Base-by-base conservation (phyloP, 2,888 invertebrate genomes). In the Drymonia ruficornis region DNA sequence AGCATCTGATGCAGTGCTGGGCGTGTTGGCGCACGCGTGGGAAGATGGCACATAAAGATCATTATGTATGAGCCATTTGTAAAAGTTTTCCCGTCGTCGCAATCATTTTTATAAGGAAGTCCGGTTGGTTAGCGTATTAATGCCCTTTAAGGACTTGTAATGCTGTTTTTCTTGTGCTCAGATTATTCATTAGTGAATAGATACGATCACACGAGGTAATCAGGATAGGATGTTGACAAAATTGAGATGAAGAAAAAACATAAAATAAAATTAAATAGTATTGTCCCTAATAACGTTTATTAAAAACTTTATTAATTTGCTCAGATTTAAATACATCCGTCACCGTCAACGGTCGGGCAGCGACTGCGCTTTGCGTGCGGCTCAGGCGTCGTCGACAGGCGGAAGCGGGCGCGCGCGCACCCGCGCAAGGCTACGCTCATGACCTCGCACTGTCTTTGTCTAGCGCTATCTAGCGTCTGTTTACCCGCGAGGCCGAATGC, bases 371-470 rank as follows among this genome's bases (percentile, higher is more conserved):
- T 72, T 68, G 77, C 78, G 78, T 72, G 73, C 70, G 74, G 67
- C 63, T 65, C 76, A 69, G 64, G 71, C 81, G 82, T 84, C 85
- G 82, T 84, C 85, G 86, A 85, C 84, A 89, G 87, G 90, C 89
- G 90, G 89, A 88, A 88, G 88, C 86, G 83, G 78, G 81, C 83
- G 87, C 83, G 78, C 83, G 84, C 87, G 86, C 88, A 86, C 89
- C 85, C 87, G 89, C 89, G 84, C 91, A 91, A 91, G 91, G 91
- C 91, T 91, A 84, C 87, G 91, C 90, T 91, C 91, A 84, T 91
- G 91, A 91, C 91, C 91, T 91, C 91, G 91, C 89, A 71, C 83
- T 87, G 91, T 90, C 91, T 91, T 91, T 91, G 91, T 91, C 91
- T 91, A 91, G 88, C 83, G 83, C 89, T 90, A 90, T 91, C 91